Base-by-base conservation (phyloP, 1,140 invertebrate species). In the Linepithema humile region DNA sequence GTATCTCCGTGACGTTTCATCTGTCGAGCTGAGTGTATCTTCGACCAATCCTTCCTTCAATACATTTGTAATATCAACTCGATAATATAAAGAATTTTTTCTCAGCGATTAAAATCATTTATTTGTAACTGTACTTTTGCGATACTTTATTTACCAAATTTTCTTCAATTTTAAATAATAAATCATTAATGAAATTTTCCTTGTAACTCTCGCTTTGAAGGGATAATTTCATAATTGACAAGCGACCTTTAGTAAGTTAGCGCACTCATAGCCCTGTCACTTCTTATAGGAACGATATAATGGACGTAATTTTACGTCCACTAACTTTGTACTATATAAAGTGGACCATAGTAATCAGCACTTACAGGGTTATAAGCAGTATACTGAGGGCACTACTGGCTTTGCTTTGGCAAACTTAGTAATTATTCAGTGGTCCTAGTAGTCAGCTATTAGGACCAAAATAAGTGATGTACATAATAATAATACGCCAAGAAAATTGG, bases 271-370 rank as follows among this genome's bases (percentile, higher is more conserved):
- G 35, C 10, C 35, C 59, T 17, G 35, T 75, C 26, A 20, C 57
- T 60, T 38, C 6, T 40, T 23, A 40, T 35, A 17, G 7, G 10
- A 3, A 3, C 3, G n/a, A 74, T 60, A 75, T 75, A 75, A 75
- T 15, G 40, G 12, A 62, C 2, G 12, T 62, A 62, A 75, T 75
- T 75, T 75, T 45, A 38, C 40, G 48, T 7, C 29, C 40, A 75
- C 7, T n/a, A 75, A 75, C 55, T 75, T 73, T 45, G 43, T 74
- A 60, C 45, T 60, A 74, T 17, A 75, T 20, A n/a, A 75, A 62
- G 73, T 75, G 57, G 29, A 64, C 40, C 26, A n/a, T 75, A 45
- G 40, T 64, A 75, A 75, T 75, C 73, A 64, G 7, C 40, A 45
- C 57, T 48, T 75, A 38, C 40, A 12, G n/a, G 40, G 40, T 75